phyloP scores from a whole-genome alignment of 2,888 invertebrate species.

The Priocnemis perturbator region DNA sequence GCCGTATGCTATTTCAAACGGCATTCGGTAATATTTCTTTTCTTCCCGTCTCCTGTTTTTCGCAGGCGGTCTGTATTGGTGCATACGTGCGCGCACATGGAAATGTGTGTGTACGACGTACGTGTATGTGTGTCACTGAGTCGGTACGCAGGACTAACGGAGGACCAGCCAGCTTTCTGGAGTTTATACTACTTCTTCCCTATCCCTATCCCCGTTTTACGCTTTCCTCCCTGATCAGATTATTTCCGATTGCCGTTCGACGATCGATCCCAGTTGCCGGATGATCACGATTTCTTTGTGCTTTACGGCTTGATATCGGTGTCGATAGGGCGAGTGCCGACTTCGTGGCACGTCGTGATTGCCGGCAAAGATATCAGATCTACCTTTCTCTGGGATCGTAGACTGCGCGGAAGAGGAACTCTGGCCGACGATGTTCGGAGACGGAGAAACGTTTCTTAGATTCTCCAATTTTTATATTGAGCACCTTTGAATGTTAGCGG shows the following conservation, averaged over 20 bases:
- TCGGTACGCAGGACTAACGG: no score
- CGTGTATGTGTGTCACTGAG: no score
- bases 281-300: slow-evolving; percentile 51
- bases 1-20: not conserved
- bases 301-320: slow-evolving; percentile 39
- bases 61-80: no score
- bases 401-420: slow-evolving; percentile 32
- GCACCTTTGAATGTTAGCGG: no score
- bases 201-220: slow-evolving; percentile 17
- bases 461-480: no score
- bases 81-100: not conserved
- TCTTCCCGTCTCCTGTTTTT: not conserved
- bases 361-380: slow-evolving; percentile 50
- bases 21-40: slow-evolving; percentile 7
- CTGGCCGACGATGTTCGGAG: slow-evolving; percentile 11
- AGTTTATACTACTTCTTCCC: slow-evolving; percentile 6
- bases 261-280: slow-evolving; percentile 42
- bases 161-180: no score
- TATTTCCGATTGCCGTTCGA: slow-evolving; percentile 38
- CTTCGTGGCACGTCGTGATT: slow-evolving; percentile 51
- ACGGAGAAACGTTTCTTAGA: slow-evolving; percentile 26
- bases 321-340: slow-evolving; percentile 49
- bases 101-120: no score
- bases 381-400: slow-evolving; percentile 32
- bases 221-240: slow-evolving; percentile 38